These are phyloP conservation scores for Pachyseris speciosa DNA, from an alignment of 64 coral and sea anemone species.

Conservation along the genomic window DNA sequence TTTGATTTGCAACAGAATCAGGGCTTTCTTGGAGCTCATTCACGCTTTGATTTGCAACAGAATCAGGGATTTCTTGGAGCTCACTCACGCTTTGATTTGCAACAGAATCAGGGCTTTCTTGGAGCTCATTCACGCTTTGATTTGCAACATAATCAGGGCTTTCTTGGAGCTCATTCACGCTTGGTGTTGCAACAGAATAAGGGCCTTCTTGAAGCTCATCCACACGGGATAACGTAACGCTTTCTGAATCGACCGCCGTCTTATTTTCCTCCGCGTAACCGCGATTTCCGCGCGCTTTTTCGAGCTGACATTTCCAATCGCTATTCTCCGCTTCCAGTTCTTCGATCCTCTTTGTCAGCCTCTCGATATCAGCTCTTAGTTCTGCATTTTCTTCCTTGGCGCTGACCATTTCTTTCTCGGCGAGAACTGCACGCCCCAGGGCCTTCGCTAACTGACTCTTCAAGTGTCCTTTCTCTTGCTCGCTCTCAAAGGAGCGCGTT, in stretches of 20 bases:
- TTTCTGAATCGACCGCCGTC: conserved; percentile 15
- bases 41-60: no score
- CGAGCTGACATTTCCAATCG: conserved; percentile 4
- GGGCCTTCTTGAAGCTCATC: no score
- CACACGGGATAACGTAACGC: not conserved
- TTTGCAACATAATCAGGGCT: no score
- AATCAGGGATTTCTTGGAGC: no score
- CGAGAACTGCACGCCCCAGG: not conserved
- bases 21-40: no score
- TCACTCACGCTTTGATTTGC: no score
- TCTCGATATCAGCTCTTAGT: conserved; percentile 37
- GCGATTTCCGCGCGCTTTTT: conserved; percentile 8
- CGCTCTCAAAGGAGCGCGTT: conserved; percentile 23
- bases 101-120: no score
- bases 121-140: no score
- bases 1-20: no score
- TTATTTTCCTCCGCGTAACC: conserved; percentile 11
- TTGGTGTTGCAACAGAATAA: no score
- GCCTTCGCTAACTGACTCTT: conserved; percentile 48
- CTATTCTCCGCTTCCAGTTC: conserved; percentile 54
- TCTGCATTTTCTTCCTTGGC: conserved; percentile 62
- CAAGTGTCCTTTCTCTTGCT: not conserved
- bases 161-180: no score
- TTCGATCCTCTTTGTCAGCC: conserved; percentile 39
- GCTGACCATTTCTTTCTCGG: not conserved